Evolutionary conservation across 2,113 vertebrate species (phyloP).

Genomic region (Hipposideros armiger): DNA sequence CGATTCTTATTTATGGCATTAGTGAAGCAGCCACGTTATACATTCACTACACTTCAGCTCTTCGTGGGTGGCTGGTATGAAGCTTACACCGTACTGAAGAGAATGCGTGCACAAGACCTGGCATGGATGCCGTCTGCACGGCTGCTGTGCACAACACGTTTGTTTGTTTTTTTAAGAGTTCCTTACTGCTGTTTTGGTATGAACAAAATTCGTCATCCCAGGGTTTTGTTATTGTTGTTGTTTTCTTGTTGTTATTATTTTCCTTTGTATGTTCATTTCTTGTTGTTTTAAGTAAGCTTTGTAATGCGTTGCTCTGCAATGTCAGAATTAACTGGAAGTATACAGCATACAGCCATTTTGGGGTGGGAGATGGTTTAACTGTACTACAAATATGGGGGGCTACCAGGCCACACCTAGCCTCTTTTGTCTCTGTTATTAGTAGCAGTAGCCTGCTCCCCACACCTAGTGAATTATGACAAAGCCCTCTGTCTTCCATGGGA

Average conservation of each 20-base stretch:
- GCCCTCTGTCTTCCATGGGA: neutral
- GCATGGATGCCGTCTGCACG: neutral
- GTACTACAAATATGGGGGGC: neutral
- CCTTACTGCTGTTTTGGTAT: constrained; percentile 7
- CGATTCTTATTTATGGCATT: neutral
- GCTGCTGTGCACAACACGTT: neutral
- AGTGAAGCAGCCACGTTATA: neutral
- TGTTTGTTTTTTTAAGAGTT: neutral
- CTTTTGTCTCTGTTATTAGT: neutral
- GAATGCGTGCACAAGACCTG: rapidly evolving
- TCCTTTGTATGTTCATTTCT: neutral
- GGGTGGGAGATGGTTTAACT: neutral
- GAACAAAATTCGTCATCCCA: neutral
- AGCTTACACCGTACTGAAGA: neutral
- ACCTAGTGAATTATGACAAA: neutral
- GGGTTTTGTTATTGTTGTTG: neutral
- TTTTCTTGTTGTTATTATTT: neutral
- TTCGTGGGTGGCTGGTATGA: neutral
- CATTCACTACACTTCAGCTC: neutral
- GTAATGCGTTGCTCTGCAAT: neutral
- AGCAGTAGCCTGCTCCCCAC: neutral
- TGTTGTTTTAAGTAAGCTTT: neutral
- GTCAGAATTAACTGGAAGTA: neutral
- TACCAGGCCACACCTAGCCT: neutral
- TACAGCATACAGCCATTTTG: neutral